Evolutionary conservation across 2,888 invertebrate genomes (phyloP), one percentile per base, ranked within the genome.

Genomic region (Chalcosyrphus nemorum): DNA sequence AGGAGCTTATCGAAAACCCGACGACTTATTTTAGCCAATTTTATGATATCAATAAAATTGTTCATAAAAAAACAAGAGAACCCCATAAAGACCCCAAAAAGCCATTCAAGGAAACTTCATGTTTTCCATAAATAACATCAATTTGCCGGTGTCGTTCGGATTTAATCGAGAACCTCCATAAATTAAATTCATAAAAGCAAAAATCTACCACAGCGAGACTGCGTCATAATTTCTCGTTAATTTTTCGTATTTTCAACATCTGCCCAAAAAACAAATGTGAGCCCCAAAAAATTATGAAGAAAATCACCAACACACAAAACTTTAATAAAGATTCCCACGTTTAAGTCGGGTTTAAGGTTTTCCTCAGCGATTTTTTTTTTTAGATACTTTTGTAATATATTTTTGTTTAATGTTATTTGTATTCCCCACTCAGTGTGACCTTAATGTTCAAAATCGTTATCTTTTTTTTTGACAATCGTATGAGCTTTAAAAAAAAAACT

Each of bases 91-190:
- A n/a, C 32, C 24, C 27, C 11, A 65, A 54, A 35, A 43, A 45
- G 9, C 41, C 47, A 35, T 29, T 35, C 45, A 70, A 50, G 27
- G 27, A 57, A 56, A 54, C 43, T 61, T 17, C 24, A 24, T 32
- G 19, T 56, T 45, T 71, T 65, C 57, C 71, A 82, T 82, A 77
- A 82, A 82, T 77, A 82, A 82, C 78, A 50, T 61, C 68, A 63
- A 78, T 78, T 68, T 63, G 59, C 57, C 43, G 35, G n/a, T 66
- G 82, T 47, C 45, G 54, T 72, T 61, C 45, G 59, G 57, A 66
- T 80, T 81, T 61, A 81, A 81, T 74, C 27, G 74, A 13, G 61
- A 50, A 72, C 82, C 82, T 78, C 56, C 78, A 82, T 82, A 82
- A 82, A 77, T 82, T 82, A 78, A 57, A 50, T 71, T 76, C 45